Base-by-base conservation (phyloP, 1,140 invertebrate genomes). In the Aphelinus atriplicis region DNA sequence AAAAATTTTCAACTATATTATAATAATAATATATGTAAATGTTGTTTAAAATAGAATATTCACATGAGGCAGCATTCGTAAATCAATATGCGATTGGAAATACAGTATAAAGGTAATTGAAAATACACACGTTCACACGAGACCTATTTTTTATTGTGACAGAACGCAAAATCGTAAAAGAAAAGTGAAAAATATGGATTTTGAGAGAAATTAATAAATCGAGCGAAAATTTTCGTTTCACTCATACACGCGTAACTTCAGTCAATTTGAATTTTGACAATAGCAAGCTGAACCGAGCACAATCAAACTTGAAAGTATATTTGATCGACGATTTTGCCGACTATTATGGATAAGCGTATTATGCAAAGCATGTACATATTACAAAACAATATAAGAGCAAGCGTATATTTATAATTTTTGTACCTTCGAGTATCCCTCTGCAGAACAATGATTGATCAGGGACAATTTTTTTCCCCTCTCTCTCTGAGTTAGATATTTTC, bases 271-370 rank as follows among this genome's bases (percentile, higher is more conserved):
- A 71, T 72, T 76, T 72, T 53, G 64, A 76, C 75, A 72, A 76
- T 72, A 76, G 75, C 48, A 71, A 71, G 70, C 58, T 76, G 62
- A 76, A 76, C 57, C 10, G 10, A 72, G 70, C 70, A 76, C 69
- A 76, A 76, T 76, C 75, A 76, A 76, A 72, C 26, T 47, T 76
- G 75, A 76, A 76, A 76, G 75, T 76, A 76, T 67, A 57, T 9
- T 51, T 51, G 45, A 67, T 46, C 7, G 72, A 67, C n/a, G 58
- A 64, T 48, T 68, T 73, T 68, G 46, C 51, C 46, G 46, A 50
- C 58, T 60, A 65, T 47, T 63, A 53, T 65, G n/a, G 47, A 68
- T 56, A 26, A 26, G 26, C 26, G 26, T 26, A 26, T 26, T 26
- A 26, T 26, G 26, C 26, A 26, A 26, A 26, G 26, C 26, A 26